Evolutionary conservation across 2,797 vertebrate species (phyloP), one percentile per base, ranked within the genome.

Genomic region (Hephaestus fuliginosus): DNA sequence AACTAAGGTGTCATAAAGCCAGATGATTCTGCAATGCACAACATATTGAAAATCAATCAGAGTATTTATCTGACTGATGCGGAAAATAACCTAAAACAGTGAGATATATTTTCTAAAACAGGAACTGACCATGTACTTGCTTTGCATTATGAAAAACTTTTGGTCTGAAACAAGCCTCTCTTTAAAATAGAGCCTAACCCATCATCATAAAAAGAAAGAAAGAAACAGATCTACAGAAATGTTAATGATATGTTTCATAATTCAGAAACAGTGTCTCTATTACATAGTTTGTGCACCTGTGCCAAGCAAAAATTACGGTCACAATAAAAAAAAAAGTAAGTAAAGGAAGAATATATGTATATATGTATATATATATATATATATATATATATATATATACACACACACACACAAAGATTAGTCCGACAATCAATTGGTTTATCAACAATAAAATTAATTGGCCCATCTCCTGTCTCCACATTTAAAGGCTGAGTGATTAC

Each of bases 401-500:
- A 25, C 25, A 25, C 25, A 25, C 25, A 25, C 25, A 25, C 25
- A 25, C 41, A 43, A 43, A 10, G 11, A 43, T 46, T 15, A 15
- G 4, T 15, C 14, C 13, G 5, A 46, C 15, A 15, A 48, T 41
- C 9, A 62, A 62, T 41, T 14, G 3, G 36, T 14, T 33, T 33
- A 33, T 33, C 30, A 33, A 5, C 30, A 33, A 33, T 33, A 33
- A 33, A 33, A 33, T 33, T 33, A 39, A 39, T 5, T 9, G 3
- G 36, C 36, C 6, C 53, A 66, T 3, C 20, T 2, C 41, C 9
- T 52, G 12, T 52, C 13, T 56, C 25, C 5, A 9, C 18, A 22
- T 39, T 78, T 9, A 55, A 56, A 60, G 7, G 3, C 14, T 4
- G 10, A 70, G 22, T 33, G n/a, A 74, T 85, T 92, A 99, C 98